These are phyloP conservation scores for Boloria selene DNA, from an alignment of 2,888 invertebrate species.

Conservation along the genomic window DNA sequence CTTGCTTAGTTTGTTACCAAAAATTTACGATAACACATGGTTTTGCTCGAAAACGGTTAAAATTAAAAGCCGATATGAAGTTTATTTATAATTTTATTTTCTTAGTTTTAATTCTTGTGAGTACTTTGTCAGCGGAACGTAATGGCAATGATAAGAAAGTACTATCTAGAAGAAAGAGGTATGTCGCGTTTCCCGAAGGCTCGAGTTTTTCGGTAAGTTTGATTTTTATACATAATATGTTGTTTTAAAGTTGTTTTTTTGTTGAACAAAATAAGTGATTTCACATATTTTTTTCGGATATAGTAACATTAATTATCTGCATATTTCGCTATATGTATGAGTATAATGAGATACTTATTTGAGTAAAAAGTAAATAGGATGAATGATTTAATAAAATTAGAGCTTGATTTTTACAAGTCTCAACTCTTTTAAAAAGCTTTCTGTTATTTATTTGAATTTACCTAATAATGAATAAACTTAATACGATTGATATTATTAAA, in stretches of 20 bases:
- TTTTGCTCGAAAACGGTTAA: background rate
- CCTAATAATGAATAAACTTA: too few species aligned
- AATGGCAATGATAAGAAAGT: constrained; percentile 52
- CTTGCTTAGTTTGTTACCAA: constrained; percentile 23
- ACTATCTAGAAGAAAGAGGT: constrained; percentile 83
- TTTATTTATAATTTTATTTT: background rate
- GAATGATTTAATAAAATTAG: too few species aligned
- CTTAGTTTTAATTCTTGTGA: constrained; percentile 4
- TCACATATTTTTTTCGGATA: too few species aligned
- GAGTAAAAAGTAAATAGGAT: too few species aligned
- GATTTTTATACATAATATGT: background rate
- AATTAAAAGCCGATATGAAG: background rate
- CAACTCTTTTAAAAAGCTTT: too few species aligned
- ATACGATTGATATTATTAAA: too few species aligned
- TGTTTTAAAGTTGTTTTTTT: background rate
- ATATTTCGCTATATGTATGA: too few species aligned
- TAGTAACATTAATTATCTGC: too few species aligned
- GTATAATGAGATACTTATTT: too few species aligned
- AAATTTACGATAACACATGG: constrained; percentile 1
- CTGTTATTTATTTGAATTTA: too few species aligned
- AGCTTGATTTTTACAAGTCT: too few species aligned
- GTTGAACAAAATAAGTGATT: too few species aligned
- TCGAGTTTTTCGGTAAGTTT: constrained; percentile 86
- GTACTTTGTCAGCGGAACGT: constrained; percentile 44
- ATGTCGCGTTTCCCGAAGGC: constrained; percentile 87